Evolutionary conservation across 2,797 vertebrate species (phyloP).

Genomic region (Alosa sapidissima): DNA sequence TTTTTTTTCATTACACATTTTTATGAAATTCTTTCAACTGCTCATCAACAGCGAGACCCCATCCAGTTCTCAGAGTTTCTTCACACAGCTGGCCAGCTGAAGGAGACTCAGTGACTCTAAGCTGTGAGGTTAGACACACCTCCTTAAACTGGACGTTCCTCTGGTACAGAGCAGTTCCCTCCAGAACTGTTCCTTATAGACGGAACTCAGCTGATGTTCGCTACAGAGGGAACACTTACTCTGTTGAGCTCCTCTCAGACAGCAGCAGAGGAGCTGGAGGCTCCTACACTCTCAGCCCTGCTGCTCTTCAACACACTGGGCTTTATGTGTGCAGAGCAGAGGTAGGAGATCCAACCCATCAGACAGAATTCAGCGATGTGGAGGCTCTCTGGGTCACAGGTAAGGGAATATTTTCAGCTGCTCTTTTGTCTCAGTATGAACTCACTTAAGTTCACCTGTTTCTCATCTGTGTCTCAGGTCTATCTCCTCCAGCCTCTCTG

Average conservation of each 20-base stretch:
- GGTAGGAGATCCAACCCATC: not conserved
- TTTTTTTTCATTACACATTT: not conserved
- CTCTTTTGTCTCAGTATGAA: no score
- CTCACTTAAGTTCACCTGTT: not conserved
- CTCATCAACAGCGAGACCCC: not conserved
- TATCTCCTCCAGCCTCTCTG: not conserved
- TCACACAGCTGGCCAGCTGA: conserved; percentile 1
- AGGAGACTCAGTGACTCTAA: conserved; percentile 33
- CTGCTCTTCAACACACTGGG: conserved; percentile 15
- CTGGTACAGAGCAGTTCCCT: conserved; percentile 32
- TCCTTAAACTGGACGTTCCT: conserved; percentile 21
- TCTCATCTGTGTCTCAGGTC: not conserved
- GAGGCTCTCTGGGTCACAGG: not conserved
- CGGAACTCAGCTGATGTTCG: not conserved
- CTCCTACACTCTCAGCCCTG: conserved; percentile 22
- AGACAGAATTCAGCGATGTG: not conserved
- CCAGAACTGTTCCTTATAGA: not conserved
- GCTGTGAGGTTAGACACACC: conserved; percentile 22
- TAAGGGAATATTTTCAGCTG: not conserved
- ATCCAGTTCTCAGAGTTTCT: not conserved
- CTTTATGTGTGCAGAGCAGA: conserved; percentile 18
- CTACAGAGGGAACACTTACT: not conserved
- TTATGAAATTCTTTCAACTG: not conserved
- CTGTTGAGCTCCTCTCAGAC: conserved; percentile 16
- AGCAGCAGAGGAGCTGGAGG: not conserved